Percentiles rank a stretch among this genome's conserved stretches.
Evolutionary conservation across 2,113 vertebrate species (phyloP).

Genomic region (Coryphaenoides rupestris): DNA sequence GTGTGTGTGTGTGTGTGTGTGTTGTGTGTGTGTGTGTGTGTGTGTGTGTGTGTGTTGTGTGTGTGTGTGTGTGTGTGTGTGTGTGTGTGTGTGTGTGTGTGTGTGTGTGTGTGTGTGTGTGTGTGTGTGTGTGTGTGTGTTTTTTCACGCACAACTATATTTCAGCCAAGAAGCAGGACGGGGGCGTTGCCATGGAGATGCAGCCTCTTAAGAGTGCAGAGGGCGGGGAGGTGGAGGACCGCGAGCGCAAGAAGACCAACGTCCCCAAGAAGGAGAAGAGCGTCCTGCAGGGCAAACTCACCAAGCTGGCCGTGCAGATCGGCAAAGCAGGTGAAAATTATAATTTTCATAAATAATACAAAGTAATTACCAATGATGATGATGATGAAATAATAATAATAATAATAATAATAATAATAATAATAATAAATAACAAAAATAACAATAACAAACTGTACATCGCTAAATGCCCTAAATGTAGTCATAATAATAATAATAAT

Average conservation of each 20-base stretch:
- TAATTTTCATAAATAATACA: too few species aligned
- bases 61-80: neutral
- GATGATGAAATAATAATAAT: too few species aligned
- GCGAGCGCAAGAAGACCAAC: slow-evolving; percentile 82
- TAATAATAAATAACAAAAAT: too few species aligned
- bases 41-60: neutral
- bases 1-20: neutral
- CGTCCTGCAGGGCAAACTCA: slow-evolving; percentile 89
- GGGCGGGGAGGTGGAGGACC: slow-evolving; percentile 85
- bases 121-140: neutral
- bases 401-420: too few species aligned
- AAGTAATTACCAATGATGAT: too few species aligned
- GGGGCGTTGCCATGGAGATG: slow-evolving; percentile 91
- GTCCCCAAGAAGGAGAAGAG: slow-evolving; percentile 90
- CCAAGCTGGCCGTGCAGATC: slow-evolving; percentile 89
- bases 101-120: neutral
- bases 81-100: neutral
- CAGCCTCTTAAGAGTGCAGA: slow-evolving; percentile 90
- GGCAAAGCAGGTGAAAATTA: slow-evolving; percentile 85
- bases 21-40: slow-evolving; percentile 2
- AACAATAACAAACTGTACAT: too few species aligned
- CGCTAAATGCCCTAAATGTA: too few species aligned
- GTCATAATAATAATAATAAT: too few species aligned
- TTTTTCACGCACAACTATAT: slow-evolving; percentile 3
- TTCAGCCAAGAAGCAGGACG: slow-evolving; percentile 87